These are phyloP conservation scores for Gallinago jamesoni DNA, from an alignment of 2,113 vertebrate species.

Conservation along the genomic window DNA sequence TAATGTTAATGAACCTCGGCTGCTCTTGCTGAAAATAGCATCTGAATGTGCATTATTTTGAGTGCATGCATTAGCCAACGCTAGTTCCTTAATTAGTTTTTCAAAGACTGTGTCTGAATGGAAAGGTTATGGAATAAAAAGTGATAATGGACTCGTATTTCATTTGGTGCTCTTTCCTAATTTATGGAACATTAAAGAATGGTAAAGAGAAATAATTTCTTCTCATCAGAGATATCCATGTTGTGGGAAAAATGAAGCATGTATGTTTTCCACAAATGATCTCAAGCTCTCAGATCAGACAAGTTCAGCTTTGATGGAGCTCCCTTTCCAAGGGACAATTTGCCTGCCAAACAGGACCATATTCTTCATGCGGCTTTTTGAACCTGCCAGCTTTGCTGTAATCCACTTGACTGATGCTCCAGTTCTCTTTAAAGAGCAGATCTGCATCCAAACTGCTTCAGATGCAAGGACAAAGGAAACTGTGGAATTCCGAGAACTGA, in stretches of 20 bases:
- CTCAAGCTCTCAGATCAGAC: neutral
- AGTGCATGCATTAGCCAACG: slow-evolving; percentile 38
- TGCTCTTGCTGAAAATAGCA: slow-evolving; percentile 29
- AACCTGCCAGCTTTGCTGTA: neutral
- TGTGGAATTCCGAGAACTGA: neutral
- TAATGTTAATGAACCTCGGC: slow-evolving; percentile 37
- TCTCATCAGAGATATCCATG: neutral
- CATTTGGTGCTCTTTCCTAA: neutral
- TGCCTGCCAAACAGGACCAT: neutral
- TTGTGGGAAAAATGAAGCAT: neutral
- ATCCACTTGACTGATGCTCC: slow-evolving; percentile 26
- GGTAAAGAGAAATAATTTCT: neutral
- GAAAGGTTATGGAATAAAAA: slow-evolving; percentile 36
- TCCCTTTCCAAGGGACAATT: neutral
- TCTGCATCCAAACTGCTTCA: neutral
- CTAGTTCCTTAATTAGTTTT: slow-evolving; percentile 48
- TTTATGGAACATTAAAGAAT: neutral
- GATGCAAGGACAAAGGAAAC: neutral
- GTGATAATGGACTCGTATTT: neutral
- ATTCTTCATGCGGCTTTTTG: neutral
- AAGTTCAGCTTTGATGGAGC: neutral
- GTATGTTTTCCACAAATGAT: neutral
- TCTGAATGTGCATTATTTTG: slow-evolving; percentile 21
- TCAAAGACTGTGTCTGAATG: slow-evolving; percentile 8
- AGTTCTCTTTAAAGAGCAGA: neutral